Evolutionary conservation across 2,113 vertebrate species (phyloP).

Genomic region (Grus americana): DNA sequence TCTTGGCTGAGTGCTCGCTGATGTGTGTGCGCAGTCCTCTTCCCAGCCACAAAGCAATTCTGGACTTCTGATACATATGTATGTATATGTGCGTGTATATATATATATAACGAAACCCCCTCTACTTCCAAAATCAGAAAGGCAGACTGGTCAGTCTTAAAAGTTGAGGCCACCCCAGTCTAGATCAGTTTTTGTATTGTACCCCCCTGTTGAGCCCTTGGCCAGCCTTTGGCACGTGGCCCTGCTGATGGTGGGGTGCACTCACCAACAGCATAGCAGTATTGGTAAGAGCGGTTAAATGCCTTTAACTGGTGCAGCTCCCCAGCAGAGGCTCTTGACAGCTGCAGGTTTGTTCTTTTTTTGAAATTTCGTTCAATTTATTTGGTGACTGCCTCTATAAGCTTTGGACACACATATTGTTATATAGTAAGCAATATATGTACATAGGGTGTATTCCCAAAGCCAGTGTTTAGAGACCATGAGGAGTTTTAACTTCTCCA

Average conservation of each 20-base stretch:
- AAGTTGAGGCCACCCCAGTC: not conserved
- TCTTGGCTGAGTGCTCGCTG: not conserved
- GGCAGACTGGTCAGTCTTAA: not conserved
- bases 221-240: not conserved
- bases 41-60: not conserved
- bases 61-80: not conserved
- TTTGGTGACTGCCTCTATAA: not conserved
- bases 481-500: conserved; percentile 25
- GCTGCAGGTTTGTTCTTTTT: not conserved
- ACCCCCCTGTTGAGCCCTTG: not conserved
- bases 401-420: not conserved
- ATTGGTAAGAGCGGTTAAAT: not conserved
- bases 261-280: not conserved
- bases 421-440: conserved; percentile 15
- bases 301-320: not conserved
- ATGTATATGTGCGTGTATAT: no score
- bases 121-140: not conserved
- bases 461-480: conserved; percentile 17
- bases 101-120: not conserved
- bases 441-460: conserved; percentile 33
- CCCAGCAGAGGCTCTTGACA: not conserved
- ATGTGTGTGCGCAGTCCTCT: not conserved
- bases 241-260: not conserved
- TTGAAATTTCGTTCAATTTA: not conserved
- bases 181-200: not conserved